Percentiles rank a stretch among this genome's conserved stretches.
Conservation (phyloP, 2,797 vertebrate species). For the Crocidura indochinensis region DNA sequence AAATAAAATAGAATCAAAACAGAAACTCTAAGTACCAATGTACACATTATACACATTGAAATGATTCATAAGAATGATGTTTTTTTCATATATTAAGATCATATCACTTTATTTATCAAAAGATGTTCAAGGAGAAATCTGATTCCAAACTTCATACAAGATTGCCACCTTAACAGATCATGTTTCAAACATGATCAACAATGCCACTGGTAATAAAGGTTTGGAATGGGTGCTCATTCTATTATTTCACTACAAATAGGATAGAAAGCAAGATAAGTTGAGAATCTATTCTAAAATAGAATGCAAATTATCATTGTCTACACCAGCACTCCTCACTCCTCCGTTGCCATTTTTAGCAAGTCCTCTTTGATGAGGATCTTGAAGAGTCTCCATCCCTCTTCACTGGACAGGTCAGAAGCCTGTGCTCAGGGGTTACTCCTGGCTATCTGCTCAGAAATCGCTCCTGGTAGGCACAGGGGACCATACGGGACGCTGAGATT, state of each 20-base stretch:
- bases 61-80: constrained; percentile 93
- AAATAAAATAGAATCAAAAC: constrained; percentile 90
- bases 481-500: too few relatives aligned
- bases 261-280: constrained; percentile 86
- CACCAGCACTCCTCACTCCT: constrained; percentile 92
- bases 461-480: too few relatives aligned
- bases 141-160: constrained; percentile 72
- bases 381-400: constrained; percentile 98
- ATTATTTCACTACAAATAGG: constrained; percentile 89
- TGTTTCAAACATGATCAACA: constrained; percentile 86
- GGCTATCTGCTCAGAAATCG: too few relatives aligned
- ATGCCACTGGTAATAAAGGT: constrained; percentile 87
- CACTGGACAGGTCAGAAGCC: constrained; percentile 96
- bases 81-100: constrained; percentile 89
- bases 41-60: constrained; percentile 94
- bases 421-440: too few relatives aligned
- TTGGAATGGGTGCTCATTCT: constrained; percentile 89
- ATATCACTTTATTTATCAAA: constrained; percentile 88
- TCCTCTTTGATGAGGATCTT: constrained; percentile 94
- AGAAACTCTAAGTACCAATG: constrained; percentile 91
- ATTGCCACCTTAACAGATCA: constrained; percentile 75
- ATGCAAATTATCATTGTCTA: constrained; percentile 74
- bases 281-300: constrained; percentile 86
- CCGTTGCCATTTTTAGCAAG: constrained; percentile 95
- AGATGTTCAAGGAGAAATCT: constrained; percentile 84